Conservation (phyloP, 1,140 invertebrate species). For the Myzus persicae region DNA sequence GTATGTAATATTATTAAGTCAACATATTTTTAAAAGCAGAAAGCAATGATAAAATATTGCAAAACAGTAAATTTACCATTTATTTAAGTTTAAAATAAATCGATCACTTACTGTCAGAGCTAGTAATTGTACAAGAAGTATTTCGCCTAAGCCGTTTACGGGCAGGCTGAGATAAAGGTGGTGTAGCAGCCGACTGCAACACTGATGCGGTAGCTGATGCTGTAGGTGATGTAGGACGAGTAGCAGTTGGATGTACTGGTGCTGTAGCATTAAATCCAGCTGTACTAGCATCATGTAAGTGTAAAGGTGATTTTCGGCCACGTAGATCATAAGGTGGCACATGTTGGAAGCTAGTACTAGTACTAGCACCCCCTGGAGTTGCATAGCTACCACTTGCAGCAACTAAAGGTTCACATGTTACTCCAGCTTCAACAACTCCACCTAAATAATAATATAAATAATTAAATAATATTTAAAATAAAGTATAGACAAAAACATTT, state of each 20-base stretch:
- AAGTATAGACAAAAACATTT: no score
- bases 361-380: constrained; percentile 62
- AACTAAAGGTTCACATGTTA: constrained; percentile 53
- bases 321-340: constrained; percentile 86
- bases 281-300: constrained; percentile 64
- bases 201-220: constrained; percentile 62
- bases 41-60: neutral
- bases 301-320: constrained; percentile 71
- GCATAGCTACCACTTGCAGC: constrained; percentile 62
- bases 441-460: constrained; percentile 29
- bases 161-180: constrained; percentile 73
- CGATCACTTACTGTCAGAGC: constrained; percentile 56
- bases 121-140: constrained; percentile 68
- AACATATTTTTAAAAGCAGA: no score
- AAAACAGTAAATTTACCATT: neutral
- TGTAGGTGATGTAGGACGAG: constrained; percentile 59
- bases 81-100: neutral
- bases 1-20: neutral
- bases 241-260: constrained; percentile 51
- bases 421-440: constrained; percentile 50
- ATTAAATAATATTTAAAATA: no score
- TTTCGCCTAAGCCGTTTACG: constrained; percentile 79
- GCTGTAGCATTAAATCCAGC: constrained; percentile 60
- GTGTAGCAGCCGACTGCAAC: constrained; percentile 61
- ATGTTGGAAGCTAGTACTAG: constrained; percentile 65